Conservation (phyloP, 2,113 vertebrate genomes). For the Antigone vipio region DNA sequence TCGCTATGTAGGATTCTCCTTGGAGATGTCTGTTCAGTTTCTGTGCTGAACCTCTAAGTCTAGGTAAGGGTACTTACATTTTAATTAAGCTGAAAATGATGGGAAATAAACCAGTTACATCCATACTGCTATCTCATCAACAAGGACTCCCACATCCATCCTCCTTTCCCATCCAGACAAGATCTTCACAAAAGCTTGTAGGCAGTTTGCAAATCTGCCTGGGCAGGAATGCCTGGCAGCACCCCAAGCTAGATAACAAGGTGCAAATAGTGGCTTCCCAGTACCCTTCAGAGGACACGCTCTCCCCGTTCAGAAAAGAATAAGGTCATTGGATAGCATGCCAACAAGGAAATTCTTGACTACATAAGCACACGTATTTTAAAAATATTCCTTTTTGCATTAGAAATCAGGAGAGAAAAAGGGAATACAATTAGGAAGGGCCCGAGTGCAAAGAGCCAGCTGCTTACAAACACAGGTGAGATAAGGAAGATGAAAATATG, state of each 20-base stretch:
- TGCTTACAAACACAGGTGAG: neutral
- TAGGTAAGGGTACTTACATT: neutral
- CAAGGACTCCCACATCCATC: neutral
- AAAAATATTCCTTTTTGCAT: neutral
- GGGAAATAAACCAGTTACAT: neutral
- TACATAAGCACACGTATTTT: neutral
- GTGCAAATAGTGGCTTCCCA: neutral
- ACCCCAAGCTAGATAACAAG: neutral
- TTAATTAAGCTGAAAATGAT: neutral
- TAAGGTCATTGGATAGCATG: neutral
- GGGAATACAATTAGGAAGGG: neutral
- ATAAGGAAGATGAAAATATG: neutral
- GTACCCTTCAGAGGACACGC: neutral
- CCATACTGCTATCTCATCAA: neutral
- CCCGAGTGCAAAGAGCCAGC: neutral
- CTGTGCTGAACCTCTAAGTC: neutral
- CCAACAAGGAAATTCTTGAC: neutral
- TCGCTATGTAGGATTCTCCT: neutral
- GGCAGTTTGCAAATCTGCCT: neutral
- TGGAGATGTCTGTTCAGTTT: neutral
- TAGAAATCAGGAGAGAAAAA: neutral
- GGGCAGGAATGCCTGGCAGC: neutral
- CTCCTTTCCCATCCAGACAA: neutral
- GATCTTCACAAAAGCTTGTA: neutral
- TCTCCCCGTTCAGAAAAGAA: neutral